Conservation (phyloP, 2,113 vertebrate species). For the Boulengeromyrus knoepffleri region DNA sequence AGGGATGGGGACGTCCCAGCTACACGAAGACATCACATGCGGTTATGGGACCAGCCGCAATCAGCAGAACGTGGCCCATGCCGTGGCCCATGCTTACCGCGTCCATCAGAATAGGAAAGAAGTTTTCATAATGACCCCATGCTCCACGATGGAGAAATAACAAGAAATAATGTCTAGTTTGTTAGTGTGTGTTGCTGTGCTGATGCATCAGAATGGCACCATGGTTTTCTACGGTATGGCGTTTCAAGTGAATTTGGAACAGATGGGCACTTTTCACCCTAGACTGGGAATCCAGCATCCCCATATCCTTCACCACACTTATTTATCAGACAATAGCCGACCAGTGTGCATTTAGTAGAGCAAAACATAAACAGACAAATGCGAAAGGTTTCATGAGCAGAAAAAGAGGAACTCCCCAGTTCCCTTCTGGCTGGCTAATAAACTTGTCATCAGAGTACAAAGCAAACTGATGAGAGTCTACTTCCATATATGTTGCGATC, state of each 20-base stretch:
- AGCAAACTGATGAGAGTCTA: constrained; percentile 62
- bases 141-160: not conserved
- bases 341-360: not conserved
- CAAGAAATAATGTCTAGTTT: constrained; percentile 10
- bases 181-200: not conserved
- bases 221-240: not conserved
- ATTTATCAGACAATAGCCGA: not conserved
- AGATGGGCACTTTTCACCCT: not conserved
- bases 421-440: constrained; percentile 65
- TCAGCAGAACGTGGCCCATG: not conserved
- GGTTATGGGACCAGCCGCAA: not conserved
- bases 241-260: not conserved
- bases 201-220: constrained; percentile 19
- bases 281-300: not conserved
- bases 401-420: constrained; percentile 48
- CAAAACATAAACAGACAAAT: not conserved
- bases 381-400: constrained; percentile 44
- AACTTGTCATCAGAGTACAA: constrained; percentile 68
- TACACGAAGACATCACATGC: not conserved
- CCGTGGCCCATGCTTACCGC: not conserved
- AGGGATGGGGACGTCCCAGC: constrained; percentile 6
- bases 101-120: not conserved
- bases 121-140: not conserved
- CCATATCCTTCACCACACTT: not conserved
- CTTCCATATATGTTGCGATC: constrained; percentile 2